Evolutionary conservation across 2,797 vertebrate genomes (phyloP).

Genomic region (Mormyrops attenuatus): DNA sequence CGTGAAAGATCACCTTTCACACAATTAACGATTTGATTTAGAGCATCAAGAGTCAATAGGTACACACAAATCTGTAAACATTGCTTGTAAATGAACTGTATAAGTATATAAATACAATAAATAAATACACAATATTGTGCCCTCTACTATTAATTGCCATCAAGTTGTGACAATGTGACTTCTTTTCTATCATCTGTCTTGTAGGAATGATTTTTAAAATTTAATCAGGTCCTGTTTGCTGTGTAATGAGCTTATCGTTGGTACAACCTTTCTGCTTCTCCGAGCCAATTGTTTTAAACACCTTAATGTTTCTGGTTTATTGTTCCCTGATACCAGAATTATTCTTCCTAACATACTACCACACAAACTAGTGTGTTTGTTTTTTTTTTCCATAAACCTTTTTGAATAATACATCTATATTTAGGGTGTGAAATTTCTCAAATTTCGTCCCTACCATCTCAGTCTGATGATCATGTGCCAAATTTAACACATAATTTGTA

Average conservation of each 20-base stretch:
- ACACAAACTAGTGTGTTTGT: background rate
- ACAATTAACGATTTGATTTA: background rate
- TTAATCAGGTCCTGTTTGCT: background rate
- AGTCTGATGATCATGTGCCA: background rate
- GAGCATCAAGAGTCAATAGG: background rate
- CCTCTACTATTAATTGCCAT: background rate
- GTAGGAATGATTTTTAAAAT: background rate
- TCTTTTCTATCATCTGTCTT: background rate
- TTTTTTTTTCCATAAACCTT: background rate
- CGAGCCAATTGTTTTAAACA: background rate
- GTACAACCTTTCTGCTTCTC: background rate
- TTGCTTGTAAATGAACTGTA: background rate
- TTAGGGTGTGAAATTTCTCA: background rate
- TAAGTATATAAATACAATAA: background rate
- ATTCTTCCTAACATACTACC: background rate
- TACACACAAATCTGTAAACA: background rate
- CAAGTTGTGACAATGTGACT: background rate
- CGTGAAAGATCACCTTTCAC: conserved; percentile 10
- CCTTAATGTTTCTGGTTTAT: background rate
- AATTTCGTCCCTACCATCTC: background rate
- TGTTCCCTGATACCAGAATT: background rate
- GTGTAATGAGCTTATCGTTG: background rate
- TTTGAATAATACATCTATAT: background rate
- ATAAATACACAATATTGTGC: background rate
- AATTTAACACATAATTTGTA: background rate